Base-by-base conservation (phyloP, 2,113 vertebrate genomes). In the Nansenia antarctica region DNA sequence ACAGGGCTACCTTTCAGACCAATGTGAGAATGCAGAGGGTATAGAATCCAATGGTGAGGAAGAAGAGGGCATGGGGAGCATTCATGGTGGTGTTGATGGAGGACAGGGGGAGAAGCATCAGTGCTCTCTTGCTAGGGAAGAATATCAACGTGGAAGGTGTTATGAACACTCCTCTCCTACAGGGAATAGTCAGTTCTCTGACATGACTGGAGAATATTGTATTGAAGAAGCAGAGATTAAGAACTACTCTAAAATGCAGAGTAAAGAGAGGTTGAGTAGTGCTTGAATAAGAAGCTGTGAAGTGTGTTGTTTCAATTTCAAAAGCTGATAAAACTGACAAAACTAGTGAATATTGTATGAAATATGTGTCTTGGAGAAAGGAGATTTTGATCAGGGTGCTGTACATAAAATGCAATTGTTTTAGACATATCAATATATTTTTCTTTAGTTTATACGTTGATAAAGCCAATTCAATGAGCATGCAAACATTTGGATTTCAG, bases 221-320 rank as follows among this genome's bases (percentile, higher is more conserved):
- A 39, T 63, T 64, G 29, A 70, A 68, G 64, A 72, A 67, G 68
- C 77, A 63, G 34, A 24, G 20, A 11, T 61, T 34, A 22, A 69
- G 30, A 35, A 62, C 22, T 9, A 30, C 42, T 47, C 47, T 26
- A 55, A 66, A 45, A 22, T 8, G n/a, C n/a, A n/a, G 14, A 62
- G 58, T 35, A 42, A 26, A 42, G 34, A 15, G 26, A 64, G 9
- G 5, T 29, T 39, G 3, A 5, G 58, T 42, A 69, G 47, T 22
- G 45, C 24, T 62, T 69, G 67, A 81, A 31, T 74, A 85, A 77
- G 66, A 85, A 77, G 66, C 82, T 88, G 87, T 88, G 90, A 89
- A 87, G 18, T 35, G 39, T 58, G 62, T 9, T 61, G 61, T 60
- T n/a, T n/a, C n/a, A n/a, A 67, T 84, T 52, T 79, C 39, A 42